Base-by-base conservation (phyloP, 1,140 invertebrate genomes). In the Zaprionus lachaisei region DNA sequence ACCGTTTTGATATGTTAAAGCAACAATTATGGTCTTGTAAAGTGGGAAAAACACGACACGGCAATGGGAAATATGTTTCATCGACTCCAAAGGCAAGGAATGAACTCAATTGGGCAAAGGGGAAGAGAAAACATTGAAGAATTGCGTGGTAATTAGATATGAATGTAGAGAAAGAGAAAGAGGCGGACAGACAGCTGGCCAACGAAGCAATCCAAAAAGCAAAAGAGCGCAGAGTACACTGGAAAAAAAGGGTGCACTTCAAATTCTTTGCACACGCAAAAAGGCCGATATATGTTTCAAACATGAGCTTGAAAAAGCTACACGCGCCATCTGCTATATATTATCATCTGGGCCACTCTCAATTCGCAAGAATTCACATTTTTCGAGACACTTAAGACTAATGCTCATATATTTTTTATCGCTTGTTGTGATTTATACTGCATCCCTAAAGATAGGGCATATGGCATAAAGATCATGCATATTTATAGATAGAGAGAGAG, bases 71-170 rank as follows among this genome's bases (percentile, higher is more conserved):
- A 31, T 22, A 2, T 24, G n/a, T 11, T 47, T 22, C 14, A 5
- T 11, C 17, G 20, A 22, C 47, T 22, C 38, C 4, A 20, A 24
- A 24, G 47, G 14, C 11, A 51, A 49, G 56, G 17, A 54, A 41
- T 26, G 3, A 7, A 69, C 26, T 14, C 15, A 24, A 66, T 26
- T 56, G 22, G 38, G 38, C 2, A n/a, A n/a, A 41, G 6, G 5
- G 38, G 2, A n/a, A 38, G 47, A 22, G 7, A 9, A 22, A 22
- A 49, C 12, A 41, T 41, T 41, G 38, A 22, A 12, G n/a, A 12
- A 22, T 67, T 44, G 64, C 38, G 38, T 34, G 20, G 15, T 67
- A 47, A 62, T 62, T 56, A 69, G 47, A 74, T 56, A 69, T n/a
- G 37, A 47, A 74, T 15, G 17, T 6, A 24, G 54, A 24, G 26